Percentiles rank a stretch among this genome's conserved stretches.
Conservation (phyloP, 1,140 invertebrate species). For the Globodera rostochiensis region DNA sequence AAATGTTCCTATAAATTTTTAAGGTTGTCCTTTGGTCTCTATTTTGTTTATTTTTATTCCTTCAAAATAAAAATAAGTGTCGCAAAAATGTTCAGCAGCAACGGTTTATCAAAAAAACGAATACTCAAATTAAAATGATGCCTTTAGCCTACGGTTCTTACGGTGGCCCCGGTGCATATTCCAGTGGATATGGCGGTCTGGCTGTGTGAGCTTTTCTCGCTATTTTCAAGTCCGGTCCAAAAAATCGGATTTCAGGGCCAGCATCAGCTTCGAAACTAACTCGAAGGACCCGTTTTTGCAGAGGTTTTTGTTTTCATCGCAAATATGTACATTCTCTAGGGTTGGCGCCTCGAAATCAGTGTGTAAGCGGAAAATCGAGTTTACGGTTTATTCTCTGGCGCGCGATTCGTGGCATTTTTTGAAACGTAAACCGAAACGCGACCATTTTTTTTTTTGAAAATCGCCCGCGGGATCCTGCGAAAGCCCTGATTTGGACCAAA, state of each 20-base stretch:
- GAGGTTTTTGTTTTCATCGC: constrained; percentile 11
- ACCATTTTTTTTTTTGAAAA: too few relatives aligned
- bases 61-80: neutral
- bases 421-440: too few relatives aligned
- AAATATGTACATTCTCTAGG: too few relatives aligned
- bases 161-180: constrained; percentile 6
- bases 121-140: neutral
- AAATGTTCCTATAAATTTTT: neutral
- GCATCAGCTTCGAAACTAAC: constrained; percentile 36
- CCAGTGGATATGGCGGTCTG: constrained; percentile 5
- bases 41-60: neutral
- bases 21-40: neutral
- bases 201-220: neutral
- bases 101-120: neutral
- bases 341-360: too few relatives aligned
- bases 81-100: constrained; percentile 5
- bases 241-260: constrained; percentile 4
- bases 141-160: constrained; percentile 13
- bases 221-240: neutral
- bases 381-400: too few relatives aligned
- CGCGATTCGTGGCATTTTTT: too few relatives aligned
- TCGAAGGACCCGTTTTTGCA: constrained; percentile 36
- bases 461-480: too few relatives aligned
- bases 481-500: too few relatives aligned
- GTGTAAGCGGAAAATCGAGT: too few relatives aligned